Evolutionary conservation across 2,797 vertebrate species (phyloP).

Genomic region (Phrynocephalus forsythii): DNA sequence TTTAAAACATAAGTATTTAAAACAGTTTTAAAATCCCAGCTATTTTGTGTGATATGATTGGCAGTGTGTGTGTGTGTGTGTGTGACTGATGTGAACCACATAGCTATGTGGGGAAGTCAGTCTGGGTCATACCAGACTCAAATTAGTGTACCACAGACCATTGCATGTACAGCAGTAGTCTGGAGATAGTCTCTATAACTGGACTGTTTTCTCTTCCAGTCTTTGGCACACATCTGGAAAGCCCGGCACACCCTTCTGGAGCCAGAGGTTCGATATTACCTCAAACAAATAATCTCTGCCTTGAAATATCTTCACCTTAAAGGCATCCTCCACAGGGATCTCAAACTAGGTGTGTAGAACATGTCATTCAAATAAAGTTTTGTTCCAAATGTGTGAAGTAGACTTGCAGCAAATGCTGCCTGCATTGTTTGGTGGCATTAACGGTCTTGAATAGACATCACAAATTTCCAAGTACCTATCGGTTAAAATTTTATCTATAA

Average conservation of each 20-base stretch:
- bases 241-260: slow-evolving; percentile 94
- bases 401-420: not conserved
- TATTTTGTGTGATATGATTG: not conserved
- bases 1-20: not conserved
- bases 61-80: not conserved
- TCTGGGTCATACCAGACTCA: not conserved
- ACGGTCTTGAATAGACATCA: not conserved
- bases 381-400: not conserved
- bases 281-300: slow-evolving; percentile 94
- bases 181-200: not conserved
- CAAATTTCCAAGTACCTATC: not conserved
- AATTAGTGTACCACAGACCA: not conserved
- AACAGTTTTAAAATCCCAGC: not conserved
- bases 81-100: not conserved
- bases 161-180: not conserved
- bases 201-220: slow-evolving; percentile 79
- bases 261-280: slow-evolving; percentile 97
- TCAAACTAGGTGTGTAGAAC: slow-evolving; percentile 90
- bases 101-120: not conserved
- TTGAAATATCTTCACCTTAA: slow-evolving; percentile 96
- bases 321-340: slow-evolving; percentile 94
- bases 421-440: not conserved
- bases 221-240: slow-evolving; percentile 98
- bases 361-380: not conserved
- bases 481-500: not conserved